Evolutionary conservation across 2,888 invertebrate species (phyloP), one percentile per base, ranked within the genome.

Genomic region (Drosophila borborema): DNA sequence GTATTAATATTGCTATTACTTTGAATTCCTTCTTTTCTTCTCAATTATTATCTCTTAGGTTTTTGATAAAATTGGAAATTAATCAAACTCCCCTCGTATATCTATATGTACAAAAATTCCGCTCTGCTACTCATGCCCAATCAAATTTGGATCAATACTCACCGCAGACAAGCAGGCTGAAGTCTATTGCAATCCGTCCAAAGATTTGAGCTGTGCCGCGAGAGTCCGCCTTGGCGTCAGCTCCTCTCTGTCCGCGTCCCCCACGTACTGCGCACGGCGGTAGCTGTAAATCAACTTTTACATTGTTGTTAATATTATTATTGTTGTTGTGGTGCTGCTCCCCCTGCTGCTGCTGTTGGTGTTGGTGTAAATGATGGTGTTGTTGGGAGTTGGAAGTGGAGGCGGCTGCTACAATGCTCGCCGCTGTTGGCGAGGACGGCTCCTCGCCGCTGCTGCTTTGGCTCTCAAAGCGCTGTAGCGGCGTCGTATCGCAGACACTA

Each of bases 381-480:
- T 60, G 74, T 16, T 49, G 69, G 9, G 51, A 49, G 12, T 65
- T 58, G 46, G 45, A 49, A 48, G 68, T 43, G 28, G 71, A 45
- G 3, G 58, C 16, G 16, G 48, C 81, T 56, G 80, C 81, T 55
- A 86, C 61, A 31, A 76, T 64, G 48, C 80, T 81, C 16, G 81
- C 75, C 40, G 77, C 78, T 45, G 80, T 88, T n/a, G 92, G 92
- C 9, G 91, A 91, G 10, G 92, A 90, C 18, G 91, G 91, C 68
- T 91, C 92, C 74, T 91, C 91, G 69, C 91, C 78, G 66, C 83
- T 86, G 79, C 92, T 91, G 74, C 92, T 91, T 28, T 89, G 90
- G 43, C 89, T 90, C 55, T 92, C 92, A 48, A 92, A 84, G 23
- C 91, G 80, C 62, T 91, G 88, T 43, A 91, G 81, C 28, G 90